Percentiles rank a stretch among this genome's conserved stretches.
Conservation (phyloP, 2,797 vertebrate species). For the Catamblyrhynchus diadema region DNA sequence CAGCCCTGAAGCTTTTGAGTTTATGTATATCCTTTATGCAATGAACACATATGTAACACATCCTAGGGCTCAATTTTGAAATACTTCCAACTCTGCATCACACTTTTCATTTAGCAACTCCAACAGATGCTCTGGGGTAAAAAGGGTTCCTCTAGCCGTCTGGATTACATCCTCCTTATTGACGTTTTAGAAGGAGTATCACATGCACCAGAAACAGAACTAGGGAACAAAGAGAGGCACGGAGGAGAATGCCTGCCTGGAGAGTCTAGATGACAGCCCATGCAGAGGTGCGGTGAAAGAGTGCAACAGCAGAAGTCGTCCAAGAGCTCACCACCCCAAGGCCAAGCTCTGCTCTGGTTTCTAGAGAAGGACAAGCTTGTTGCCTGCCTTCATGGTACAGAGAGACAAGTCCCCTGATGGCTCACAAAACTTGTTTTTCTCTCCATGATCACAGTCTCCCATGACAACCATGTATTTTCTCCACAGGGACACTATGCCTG, state of each 20-base stretch:
- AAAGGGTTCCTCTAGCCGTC: neutral
- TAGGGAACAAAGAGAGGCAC: neutral
- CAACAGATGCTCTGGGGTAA: neutral
- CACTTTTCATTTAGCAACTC: neutral
- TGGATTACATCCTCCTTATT: neutral
- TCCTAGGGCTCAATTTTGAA: neutral
- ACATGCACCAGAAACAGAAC: neutral
- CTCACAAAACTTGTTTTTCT: neutral
- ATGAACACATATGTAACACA: neutral
- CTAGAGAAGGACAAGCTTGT: neutral
- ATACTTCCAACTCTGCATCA: neutral
- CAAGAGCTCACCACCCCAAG: neutral
- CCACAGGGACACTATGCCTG: neutral
- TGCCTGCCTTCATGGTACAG: neutral
- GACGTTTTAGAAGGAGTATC: neutral
- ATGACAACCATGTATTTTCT: slow-evolving; percentile 3
- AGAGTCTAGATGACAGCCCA: neutral
- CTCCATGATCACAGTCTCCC: neutral
- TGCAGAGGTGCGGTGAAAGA: neutral
- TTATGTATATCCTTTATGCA: neutral
- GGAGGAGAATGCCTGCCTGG: neutral
- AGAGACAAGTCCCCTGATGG: neutral
- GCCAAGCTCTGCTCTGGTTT: neutral
- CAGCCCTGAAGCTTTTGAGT: neutral
- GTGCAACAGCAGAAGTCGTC: neutral